Conservation (phyloP, 2,797 vertebrate genomes). For the Kryptopterus vitreolus region DNA sequence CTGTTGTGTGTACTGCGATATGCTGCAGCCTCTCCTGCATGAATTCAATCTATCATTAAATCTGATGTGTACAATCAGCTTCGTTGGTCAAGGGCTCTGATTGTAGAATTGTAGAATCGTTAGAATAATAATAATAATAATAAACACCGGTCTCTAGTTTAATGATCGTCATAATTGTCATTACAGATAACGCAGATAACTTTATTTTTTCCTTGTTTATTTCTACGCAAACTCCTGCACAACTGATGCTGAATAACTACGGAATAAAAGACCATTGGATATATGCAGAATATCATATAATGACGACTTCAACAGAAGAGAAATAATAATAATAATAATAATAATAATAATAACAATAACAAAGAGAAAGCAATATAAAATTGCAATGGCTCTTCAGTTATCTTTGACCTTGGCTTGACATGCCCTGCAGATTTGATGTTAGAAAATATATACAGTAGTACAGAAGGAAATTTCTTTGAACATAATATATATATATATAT, state of each 20-base stretch:
- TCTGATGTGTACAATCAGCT: conserved; percentile 28
- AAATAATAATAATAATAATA: background rate
- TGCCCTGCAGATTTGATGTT: background rate
- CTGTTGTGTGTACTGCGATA: conserved; percentile 62
- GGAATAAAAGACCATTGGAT: no score
- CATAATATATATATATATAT: no score
- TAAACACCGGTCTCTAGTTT: background rate
- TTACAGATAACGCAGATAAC: background rate
- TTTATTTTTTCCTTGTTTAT: background rate
- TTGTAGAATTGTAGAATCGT: background rate
- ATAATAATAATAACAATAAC: background rate
- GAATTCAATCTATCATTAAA: conserved; percentile 56
- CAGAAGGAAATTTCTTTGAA: background rate
- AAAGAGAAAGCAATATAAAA: background rate
- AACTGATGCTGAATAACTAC: no score
- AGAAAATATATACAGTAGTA: background rate
- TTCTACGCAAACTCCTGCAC: background rate
- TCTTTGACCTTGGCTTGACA: conserved; percentile 19
- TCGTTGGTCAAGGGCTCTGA: conserved; percentile 12
- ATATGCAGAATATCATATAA: background rate
- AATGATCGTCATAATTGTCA: background rate
- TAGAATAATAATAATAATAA: no score
- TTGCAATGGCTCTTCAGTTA: conserved; percentile 1
- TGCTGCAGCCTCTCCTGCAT: conserved; percentile 41
- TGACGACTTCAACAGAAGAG: background rate